Evolutionary conservation across 2,113 vertebrate species (phyloP).

Genomic region (Chascanopsetta lugubris): DNA sequence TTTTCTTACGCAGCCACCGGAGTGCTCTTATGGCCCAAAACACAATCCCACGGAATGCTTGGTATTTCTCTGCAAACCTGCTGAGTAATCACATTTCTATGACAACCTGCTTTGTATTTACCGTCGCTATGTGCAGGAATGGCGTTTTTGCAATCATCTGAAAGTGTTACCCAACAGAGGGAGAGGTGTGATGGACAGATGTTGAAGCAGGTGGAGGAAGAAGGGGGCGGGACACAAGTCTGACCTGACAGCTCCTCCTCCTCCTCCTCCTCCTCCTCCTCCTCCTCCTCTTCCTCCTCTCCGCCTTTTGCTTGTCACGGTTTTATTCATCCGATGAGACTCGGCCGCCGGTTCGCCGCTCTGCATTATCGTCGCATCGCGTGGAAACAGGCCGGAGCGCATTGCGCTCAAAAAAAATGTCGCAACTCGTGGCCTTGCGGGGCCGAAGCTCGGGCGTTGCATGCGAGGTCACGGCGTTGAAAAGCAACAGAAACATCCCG

Average conservation of each 20-base stretch:
- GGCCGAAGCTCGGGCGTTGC: constrained; percentile 9
- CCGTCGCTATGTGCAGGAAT: constrained; percentile 16
- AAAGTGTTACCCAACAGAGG: constrained; percentile 21
- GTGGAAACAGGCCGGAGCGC: background rate
- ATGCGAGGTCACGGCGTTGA: constrained; percentile 26
- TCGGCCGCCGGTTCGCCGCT: background rate
- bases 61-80: constrained; percentile 41
- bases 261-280: constrained; percentile 1
- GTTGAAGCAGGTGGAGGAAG: too few species aligned
- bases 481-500: constrained; percentile 18
- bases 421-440: background rate
- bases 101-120: constrained; percentile 39
- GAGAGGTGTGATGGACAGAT: background rate
- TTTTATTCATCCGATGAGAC: constrained; percentile 6
- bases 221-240: too few species aligned
- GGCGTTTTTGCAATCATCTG: constrained; percentile 19
- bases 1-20: constrained; percentile 31
- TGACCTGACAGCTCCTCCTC: constrained; percentile 12
- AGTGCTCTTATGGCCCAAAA: constrained; percentile 53
- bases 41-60: constrained; percentile 53
- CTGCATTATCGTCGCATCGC: background rate
- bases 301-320: background rate
- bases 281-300: background rate
- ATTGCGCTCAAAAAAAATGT: constrained; percentile 16
- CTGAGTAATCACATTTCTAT: constrained; percentile 15